Evolutionary conservation across 2,888 invertebrate genomes (phyloP).

Genomic region (Eristalis tenax): DNA sequence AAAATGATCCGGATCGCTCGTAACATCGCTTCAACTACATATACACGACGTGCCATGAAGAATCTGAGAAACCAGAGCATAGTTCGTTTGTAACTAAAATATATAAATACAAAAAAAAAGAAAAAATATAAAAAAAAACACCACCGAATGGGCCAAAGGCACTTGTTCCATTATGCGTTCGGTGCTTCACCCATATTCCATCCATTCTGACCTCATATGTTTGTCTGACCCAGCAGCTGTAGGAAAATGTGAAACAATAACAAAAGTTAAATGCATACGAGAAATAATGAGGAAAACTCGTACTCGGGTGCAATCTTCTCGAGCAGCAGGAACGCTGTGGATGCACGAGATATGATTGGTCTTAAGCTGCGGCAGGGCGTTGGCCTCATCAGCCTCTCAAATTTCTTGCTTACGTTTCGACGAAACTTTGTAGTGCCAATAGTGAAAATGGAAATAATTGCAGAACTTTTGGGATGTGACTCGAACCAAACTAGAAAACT

Average conservation of each 20-base stretch:
- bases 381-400: neutral
- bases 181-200: neutral
- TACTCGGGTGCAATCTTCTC: constrained; percentile 49
- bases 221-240: constrained; percentile 31
- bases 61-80: constrained; percentile 38
- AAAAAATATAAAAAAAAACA: neutral
- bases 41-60: constrained; percentile 10
- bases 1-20: constrained; percentile 37
- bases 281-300: constrained; percentile 55
- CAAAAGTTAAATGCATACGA: constrained; percentile 43
- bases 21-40: neutral
- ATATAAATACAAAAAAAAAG: neutral
- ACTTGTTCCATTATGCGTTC: constrained; percentile 27
- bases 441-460: too few species aligned
- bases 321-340: neutral
- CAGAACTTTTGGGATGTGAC: too few species aligned
- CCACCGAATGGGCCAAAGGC: constrained; percentile 31
- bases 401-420: neutral
- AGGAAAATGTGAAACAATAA: constrained; percentile 6
- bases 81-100: constrained; percentile 36
- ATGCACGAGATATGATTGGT: neutral
- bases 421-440: neutral
- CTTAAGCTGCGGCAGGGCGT: neutral
- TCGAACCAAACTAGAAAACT: too few species aligned
- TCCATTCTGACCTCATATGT: neutral